Percentiles rank a stretch among this genome's conserved stretches.
Conservation (phyloP, 2,113 vertebrate genomes). For the Microtus montanus region DNA sequence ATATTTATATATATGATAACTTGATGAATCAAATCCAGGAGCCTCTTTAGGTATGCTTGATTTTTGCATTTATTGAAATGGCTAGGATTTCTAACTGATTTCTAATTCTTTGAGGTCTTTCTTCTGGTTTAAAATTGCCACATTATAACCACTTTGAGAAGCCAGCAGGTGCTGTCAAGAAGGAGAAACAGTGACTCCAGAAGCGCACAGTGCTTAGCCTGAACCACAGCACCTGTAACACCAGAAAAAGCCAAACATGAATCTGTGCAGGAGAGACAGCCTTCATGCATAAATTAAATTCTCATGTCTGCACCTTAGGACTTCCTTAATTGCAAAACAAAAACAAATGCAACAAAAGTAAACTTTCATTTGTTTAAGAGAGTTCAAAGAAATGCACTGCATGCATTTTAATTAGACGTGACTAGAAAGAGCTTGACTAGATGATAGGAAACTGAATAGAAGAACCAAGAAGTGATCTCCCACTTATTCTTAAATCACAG, state of each 20-base stretch:
- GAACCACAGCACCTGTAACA: not conserved
- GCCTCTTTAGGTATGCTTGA: not conserved
- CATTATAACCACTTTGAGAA: not conserved
- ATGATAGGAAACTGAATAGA: constrained; percentile 44
- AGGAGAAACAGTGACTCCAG: not conserved
- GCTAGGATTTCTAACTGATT: constrained; percentile 46
- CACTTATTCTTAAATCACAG: constrained; percentile 20
- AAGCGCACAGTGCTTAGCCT: not conserved
- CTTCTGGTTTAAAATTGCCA: not conserved
- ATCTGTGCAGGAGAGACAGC: not conserved
- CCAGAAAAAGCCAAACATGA: fast-evolving
- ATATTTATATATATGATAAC: not conserved
- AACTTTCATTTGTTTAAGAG: not conserved
- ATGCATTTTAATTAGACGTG: constrained; percentile 44
- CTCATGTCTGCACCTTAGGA: not conserved
- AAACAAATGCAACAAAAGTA: not conserved
- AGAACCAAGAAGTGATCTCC: constrained; percentile 72
- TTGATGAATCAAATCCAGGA: constrained; percentile 3
- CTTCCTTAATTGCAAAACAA: constrained; percentile 38
- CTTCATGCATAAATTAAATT: not conserved
- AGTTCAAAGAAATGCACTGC: not conserved
- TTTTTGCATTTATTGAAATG: constrained; percentile 49
- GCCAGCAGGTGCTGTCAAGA: not conserved
- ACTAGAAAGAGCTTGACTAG: constrained; percentile 58
- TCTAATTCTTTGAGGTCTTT: not conserved